phyloP scores from a whole-genome alignment of 2,888 invertebrate species.

The Lithodes maja region DNA sequence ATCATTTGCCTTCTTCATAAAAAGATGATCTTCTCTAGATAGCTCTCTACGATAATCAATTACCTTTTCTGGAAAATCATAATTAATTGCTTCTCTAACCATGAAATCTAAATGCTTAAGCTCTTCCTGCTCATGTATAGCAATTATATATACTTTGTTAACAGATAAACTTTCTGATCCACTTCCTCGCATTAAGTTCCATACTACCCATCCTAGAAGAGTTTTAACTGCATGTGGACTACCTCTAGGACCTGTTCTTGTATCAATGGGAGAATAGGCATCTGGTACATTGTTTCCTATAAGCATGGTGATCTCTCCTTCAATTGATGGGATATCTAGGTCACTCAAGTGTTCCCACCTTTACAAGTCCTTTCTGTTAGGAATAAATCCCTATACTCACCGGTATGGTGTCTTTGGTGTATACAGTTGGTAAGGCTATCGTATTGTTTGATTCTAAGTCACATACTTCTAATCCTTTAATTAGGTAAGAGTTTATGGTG shows the following conservation, averaged over 20 bases:
- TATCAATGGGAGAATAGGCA: neutral
- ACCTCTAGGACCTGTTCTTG: neutral
- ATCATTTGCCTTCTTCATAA: neutral
- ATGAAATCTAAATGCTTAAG: neutral
- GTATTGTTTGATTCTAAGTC: neutral
- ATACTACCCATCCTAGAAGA: conserved; percentile 16
- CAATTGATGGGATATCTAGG: neutral
- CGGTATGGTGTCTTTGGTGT: conserved; percentile 7
- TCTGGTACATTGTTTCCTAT: conserved; percentile 9
- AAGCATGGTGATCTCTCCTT: conserved; percentile 2
- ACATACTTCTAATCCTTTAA: conserved; percentile 10
- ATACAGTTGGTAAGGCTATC: neutral
- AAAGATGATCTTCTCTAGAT: neutral
- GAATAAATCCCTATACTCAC: neutral
- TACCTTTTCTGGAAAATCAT: neutral
- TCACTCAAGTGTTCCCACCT: neutral
- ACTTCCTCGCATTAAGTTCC: neutral
- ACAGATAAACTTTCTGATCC: neutral
- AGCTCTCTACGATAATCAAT: neutral
- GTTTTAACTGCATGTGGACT: conserved; percentile 12
- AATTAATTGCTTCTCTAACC: neutral
- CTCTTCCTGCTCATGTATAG: neutral
- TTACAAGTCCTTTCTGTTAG: neutral
- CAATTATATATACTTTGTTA: neutral
- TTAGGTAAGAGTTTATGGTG: neutral